Evolutionary conservation across 2,888 invertebrate species (phyloP), one percentile per base, ranked within the genome.

Genomic region (Troides helena): DNA sequence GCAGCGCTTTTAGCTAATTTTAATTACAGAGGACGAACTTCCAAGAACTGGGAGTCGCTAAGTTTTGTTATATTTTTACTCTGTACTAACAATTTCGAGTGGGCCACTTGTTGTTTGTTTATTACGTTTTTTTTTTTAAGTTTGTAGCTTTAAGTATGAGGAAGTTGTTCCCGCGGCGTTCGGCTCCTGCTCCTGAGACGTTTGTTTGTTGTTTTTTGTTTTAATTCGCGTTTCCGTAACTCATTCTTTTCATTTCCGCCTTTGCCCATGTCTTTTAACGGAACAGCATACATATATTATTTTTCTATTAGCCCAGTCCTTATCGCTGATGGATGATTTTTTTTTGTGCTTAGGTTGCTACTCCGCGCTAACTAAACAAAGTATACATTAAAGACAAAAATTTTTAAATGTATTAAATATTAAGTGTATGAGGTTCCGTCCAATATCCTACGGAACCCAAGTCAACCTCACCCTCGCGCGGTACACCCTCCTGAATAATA

Each of bases 21-120:
- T 78, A 81, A 82, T 79, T 79, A 80, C 78, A 75, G 68, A 68
- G 72, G 75, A 71, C 63, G 59, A 71, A 74, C 72, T 72, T 67
- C 64, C 59, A 69, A 74, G 67, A 71, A 67, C 57, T 66, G 70
- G 53, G 60, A 68, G 60, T 59, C 56, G 57, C 62, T 62, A 69
- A 65, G 69, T 69, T 71, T 69, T 75, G 43, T 73, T 72, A 73
- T 72, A 68, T 72, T 73, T 73, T 68, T 72, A 68, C 70, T 73
- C 71, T 68, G 71, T 63, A 72, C 72, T 72, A 46, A 74, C 71
- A 75, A 71, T 74, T 72, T 74, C 62, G 68, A 73, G 74, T 66
- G 69, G 59, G 58, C 66, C 46, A 59, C 70, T 65, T 57, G 50
- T 50, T 69, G 30, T 30, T 30, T 30, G 30, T 30, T 30, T 30